Evolutionary conservation across 2,113 vertebrate genomes (phyloP), one percentile per base, ranked within the genome.

Genomic region (Upupa epops): DNA sequence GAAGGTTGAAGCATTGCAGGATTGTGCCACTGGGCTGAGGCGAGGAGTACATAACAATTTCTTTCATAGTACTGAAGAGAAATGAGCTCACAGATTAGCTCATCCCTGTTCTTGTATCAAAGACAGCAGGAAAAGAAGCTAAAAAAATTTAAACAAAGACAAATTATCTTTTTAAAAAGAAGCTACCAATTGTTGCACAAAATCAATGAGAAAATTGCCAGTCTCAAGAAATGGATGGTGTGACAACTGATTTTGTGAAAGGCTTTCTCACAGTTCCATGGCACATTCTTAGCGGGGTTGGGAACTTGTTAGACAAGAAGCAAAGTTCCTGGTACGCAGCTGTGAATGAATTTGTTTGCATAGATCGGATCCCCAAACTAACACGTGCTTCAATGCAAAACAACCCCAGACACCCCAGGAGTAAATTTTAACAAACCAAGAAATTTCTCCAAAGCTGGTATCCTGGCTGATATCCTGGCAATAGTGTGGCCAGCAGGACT

Each of bases 221-320:
- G 13, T 88, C 91, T 86, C 79, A 80, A 74, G 52, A 60, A 89
- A 70, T 22, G 21, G 40, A 29, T 83, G 9, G 66, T 65, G 79
- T 92, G 54, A 86, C 90, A 88, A 95, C 78, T 69, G 83, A 88
- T 92, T 95, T 95, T 88, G 79, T 69, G 65, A 88, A 86, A 61
- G 46, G 7, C 82, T 93, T 93, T 92, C 80, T 92, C 61, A 60
- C 88, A 70, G 77, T 75, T 88, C 64, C 22, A 22, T 17, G 54
- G 72, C 46, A 45, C 5, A 1, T 49, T 72, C 72, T 81, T 86
- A 83, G 61, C 70, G 81, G 70, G 65, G 77, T 75, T 14, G 0
- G 65, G 77, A 92, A 86, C 80, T 82, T 94, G 90, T 81, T 84
- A 94, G 61, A 83, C 28, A 69, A 65, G 75, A 81, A 31, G 70